These are phyloP conservation scores for Zelleria hepariella DNA, from an alignment of 2,888 invertebrate genomes.

Conservation along the genomic window DNA sequence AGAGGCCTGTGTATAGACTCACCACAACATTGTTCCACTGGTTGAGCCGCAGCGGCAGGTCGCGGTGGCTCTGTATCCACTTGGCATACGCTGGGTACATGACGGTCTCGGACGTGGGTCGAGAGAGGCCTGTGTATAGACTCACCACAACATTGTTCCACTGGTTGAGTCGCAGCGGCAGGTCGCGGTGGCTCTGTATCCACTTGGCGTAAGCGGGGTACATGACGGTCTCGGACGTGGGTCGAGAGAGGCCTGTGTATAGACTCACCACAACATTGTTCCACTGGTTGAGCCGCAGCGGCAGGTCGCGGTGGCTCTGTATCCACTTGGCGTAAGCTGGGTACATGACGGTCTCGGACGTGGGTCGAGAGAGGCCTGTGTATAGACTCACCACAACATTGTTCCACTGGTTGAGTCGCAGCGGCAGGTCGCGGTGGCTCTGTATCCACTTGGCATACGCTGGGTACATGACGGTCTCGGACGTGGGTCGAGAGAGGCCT, in stretches of 20 bases:
- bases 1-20: conserved; percentile 37
- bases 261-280: conserved; percentile 96
- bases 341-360: neutral
- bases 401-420: conserved; percentile 98
- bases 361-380: neutral
- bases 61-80: conserved; percentile 98
- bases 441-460: conserved; percentile 99
- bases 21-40: conserved; percentile 99
- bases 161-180: conserved; percentile 96
- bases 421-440: conserved; percentile 96
- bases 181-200: conserved; percentile 97
- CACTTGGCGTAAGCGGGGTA: conserved; percentile 99
- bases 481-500: neutral
- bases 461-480: conserved; percentile 42
- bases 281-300: conserved; percentile 98
- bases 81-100: conserved; percentile 99
- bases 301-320: conserved; percentile 97
- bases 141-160: conserved; percentile 99
- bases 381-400: conserved; percentile 90
- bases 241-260: conserved; percentile 97
- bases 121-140: conserved; percentile 93
- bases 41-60: conserved; percentile 95
- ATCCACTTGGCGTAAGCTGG: conserved; percentile 98
- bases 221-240: conserved; percentile 99
- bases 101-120: conserved; percentile 97